Base-by-base conservation (phyloP, 2,888 invertebrate species). In the Pseudococcus jackbeardsleyi region DNA sequence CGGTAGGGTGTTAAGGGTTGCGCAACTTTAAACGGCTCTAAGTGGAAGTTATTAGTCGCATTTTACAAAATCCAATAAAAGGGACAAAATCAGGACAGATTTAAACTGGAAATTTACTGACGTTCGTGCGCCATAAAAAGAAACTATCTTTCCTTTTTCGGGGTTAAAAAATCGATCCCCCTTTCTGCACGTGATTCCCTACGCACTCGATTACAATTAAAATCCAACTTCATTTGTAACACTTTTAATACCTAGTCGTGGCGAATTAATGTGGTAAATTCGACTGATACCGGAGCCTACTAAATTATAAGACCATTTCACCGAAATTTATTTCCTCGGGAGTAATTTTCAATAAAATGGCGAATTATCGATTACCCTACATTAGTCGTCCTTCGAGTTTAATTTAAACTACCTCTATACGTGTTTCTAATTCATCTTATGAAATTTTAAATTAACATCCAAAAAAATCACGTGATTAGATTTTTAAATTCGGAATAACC, bases 41-140 rank as follows among this genome's bases (percentile, higher is more conserved):
- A 86, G 64, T 68, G 64, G 77, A 86, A 86, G 86, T 86, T 86
- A 86, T 86, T 86, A 86, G 86, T 77, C 72, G 86, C 72, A 86
- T 86, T 86, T 86, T 77, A 72, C 64, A 86, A 86, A 86, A 86
- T 86, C 86, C 86, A 86, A 86, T 86, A 86, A 86, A 86, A 72
- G 86, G 72, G 77, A 86, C 86, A 77, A 86, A 86, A 86, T 86
- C 86, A 48, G 86, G 86, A 86, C 86, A 86, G 86, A 86, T 86
- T 86, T 86, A 86, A 86, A 86, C 42, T 22, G 33, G 46, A 46
- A 82, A 82, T 82, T 82, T 82, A 82, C 79, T 46, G 79, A 82
- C 79, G 46, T 33, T 33, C 79, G 79, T 82, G 79, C 42, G 79
- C 46, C 79, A 46, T 82, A 19, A 82, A 82, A 82, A 72, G 72